These are phyloP conservation scores for Rhinoraja longicauda DNA, from an alignment of 2,797 vertebrate genomes.

Conservation along the genomic window DNA sequence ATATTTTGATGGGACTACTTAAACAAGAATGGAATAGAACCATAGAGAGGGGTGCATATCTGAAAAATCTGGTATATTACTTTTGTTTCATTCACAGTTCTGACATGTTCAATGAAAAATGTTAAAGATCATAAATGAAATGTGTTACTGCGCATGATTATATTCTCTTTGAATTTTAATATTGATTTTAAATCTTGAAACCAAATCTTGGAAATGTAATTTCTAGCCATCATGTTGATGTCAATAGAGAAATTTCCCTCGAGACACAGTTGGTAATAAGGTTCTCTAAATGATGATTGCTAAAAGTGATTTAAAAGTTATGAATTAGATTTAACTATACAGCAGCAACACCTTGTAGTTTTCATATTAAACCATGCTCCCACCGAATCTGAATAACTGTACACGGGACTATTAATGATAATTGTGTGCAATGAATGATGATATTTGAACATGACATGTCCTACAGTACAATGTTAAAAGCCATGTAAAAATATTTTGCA, in stretches of 20 bases:
- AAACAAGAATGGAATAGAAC: neutral
- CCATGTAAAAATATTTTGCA: neutral
- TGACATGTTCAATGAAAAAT: neutral
- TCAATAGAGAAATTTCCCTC: neutral
- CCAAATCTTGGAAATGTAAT: neutral
- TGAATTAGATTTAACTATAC: neutral
- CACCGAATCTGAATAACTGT: neutral
- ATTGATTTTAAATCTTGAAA: neutral
- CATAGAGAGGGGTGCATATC: neutral
- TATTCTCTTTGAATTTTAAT: neutral
- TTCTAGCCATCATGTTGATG: neutral
- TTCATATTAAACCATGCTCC: neutral
- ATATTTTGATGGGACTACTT: neutral
- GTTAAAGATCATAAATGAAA: conserved; percentile 5
- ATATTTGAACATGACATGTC: conserved; percentile 4
- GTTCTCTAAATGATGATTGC: neutral
- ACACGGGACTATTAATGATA: neutral
- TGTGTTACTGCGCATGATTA: neutral
- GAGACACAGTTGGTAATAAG: neutral
- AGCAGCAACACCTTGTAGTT: neutral
- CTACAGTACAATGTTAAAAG: neutral
- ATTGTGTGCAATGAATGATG: neutral
- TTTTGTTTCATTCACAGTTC: conserved; percentile 1
- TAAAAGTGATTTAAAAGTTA: neutral
- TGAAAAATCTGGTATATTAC: neutral